phyloP scores from a whole-genome alignment of 2,888 invertebrate genomes.

The Drosophila villosipedis region DNA sequence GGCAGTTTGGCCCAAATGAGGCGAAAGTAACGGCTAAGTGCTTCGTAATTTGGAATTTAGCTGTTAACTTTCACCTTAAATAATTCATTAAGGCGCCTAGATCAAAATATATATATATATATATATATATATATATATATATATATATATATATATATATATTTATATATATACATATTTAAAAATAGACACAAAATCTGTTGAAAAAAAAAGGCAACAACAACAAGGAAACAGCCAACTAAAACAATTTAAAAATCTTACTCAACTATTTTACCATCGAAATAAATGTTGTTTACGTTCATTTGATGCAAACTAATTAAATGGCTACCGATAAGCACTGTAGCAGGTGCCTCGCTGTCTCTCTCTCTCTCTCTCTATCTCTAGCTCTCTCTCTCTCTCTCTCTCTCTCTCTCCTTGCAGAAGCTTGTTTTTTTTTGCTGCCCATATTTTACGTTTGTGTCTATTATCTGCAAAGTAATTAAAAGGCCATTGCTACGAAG shows the following conservation, averaged over 20 bases:
- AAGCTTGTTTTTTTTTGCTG: background rate
- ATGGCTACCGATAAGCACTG: slow-evolving; percentile 52
- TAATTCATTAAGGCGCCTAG: slow-evolving; percentile 8
- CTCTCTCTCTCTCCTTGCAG: background rate
- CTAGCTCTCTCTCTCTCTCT: no score
- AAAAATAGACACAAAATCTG: background rate
- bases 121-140: no score
- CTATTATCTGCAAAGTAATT: background rate
- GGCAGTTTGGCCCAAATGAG: background rate
- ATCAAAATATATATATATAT: background rate
- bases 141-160: background rate
- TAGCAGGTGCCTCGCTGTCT: background rate
- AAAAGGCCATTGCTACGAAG: background rate
- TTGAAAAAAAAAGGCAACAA: slow-evolving; percentile 7
- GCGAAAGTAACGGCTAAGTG: background rate
- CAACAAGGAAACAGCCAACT: slow-evolving; percentile 5
- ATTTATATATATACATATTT: background rate
- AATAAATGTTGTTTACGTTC: slow-evolving; percentile 65
- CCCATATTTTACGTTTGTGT: background rate
- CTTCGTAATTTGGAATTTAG: background rate
- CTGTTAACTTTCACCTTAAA: background rate
- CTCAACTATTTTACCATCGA: slow-evolving; percentile 30
- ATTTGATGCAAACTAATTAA: slow-evolving; percentile 70
- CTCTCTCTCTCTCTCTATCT: background rate
- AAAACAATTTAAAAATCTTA: slow-evolving; percentile 26